Evolutionary conservation across 2,888 invertebrate species (phyloP), one percentile per base, ranked within the genome.

Genomic region (Tanytarsus gracilentus): DNA sequence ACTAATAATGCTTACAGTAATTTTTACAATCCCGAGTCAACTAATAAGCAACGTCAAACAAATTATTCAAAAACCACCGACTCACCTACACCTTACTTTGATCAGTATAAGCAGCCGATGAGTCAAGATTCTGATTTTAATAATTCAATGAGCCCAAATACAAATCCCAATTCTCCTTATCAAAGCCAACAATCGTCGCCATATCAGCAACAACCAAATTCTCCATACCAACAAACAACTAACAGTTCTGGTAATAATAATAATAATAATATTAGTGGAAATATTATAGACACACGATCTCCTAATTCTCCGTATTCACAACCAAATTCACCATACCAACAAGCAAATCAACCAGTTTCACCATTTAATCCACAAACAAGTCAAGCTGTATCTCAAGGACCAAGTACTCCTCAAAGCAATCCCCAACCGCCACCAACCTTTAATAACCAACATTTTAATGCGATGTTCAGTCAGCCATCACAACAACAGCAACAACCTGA

Each of bases 81-180:
- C 16, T 59, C 64, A 14, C 55, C 64, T 7, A 51, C 73, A 27
- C 70, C 71, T 11, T 68, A 69, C 8, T 84, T 83, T 64, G 85
- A 85, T 64, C 79, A 81, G 18, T 73, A 75, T 25, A 81, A 80
- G 66, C 73, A 78, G 49, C 71, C 75, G 1, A 75, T 76, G 51
- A 72, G 72, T 23, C 78, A 79, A 64, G 81, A 74, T 62, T 73
- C 74, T 1, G 74, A 80, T 21, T 81, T 81, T 63, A 81, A 78
- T 65, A 74, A 77, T 3, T 72, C 77, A 7, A 70, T 79, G 67
- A 76, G 77, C 51, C 78, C 82, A 26, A 78, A 75, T 66, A 77
- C 76, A 51, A 76, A 76, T 64, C 75, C 76, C 36, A 79, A 75
- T 62, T 76, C 75, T 50, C 75, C 78, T 1, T 81, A 77, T 67